Conservation (phyloP, 2,113 vertebrate genomes). For the Aegotheles bennettii region DNA sequence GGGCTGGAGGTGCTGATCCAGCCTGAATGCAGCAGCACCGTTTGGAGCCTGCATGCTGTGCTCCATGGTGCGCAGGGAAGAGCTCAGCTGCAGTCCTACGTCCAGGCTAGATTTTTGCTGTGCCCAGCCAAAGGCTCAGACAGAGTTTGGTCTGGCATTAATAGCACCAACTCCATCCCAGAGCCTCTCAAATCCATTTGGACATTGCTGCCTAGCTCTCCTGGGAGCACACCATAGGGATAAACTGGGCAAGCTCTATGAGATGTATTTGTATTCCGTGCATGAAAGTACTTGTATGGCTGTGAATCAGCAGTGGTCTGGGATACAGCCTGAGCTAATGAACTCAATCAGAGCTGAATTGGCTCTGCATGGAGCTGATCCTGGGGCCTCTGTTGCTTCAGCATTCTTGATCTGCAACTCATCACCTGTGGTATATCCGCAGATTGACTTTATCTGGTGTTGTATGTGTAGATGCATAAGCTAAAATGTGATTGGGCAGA, state of each 20-base stretch:
- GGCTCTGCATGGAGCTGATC: not conserved
- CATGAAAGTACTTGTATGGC: not conserved
- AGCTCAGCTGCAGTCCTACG: not conserved
- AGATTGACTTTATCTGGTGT: not conserved
- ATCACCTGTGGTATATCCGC: not conserved
- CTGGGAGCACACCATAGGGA: not conserved
- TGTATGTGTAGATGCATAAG: not conserved
- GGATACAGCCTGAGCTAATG: not conserved
- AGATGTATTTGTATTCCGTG: not conserved
- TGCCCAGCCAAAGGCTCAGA: not conserved
- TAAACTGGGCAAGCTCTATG: not conserved
- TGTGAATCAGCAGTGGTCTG: not conserved
- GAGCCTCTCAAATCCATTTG: not conserved
- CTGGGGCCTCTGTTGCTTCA: not conserved
- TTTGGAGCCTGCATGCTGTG: not conserved
- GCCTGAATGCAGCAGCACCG: not conserved
- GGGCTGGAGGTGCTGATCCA: not conserved
- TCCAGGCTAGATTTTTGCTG: not conserved
- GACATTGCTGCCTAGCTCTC: not conserved
- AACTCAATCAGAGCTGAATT: not conserved
- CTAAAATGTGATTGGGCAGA: not conserved
- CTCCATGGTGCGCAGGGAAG: not conserved
- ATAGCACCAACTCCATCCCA: not conserved
- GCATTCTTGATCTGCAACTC: not conserved
- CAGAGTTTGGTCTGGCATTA: not conserved